Evolutionary conservation across 2,797 vertebrate genomes (phyloP), one percentile per base, ranked within the genome.

Genomic region (Hippocampus kuda): DNA sequence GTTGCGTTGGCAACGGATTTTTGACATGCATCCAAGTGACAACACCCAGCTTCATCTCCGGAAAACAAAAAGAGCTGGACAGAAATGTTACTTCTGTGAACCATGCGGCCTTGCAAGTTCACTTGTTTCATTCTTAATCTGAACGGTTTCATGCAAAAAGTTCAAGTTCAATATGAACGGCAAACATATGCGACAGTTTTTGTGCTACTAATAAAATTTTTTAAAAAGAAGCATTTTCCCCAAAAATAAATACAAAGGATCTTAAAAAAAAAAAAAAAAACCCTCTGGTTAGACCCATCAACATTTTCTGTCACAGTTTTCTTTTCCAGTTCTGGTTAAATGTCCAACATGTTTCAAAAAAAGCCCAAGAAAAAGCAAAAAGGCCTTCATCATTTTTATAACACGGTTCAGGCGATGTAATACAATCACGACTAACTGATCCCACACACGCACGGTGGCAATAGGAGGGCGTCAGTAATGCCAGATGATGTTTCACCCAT

Each of bases 11-110:
- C 68, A 74, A 76, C 72, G 76, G 65, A 68, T 81, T 84, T 80
- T 81, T 85, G 82, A 86, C 76, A 80, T 81, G 74, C 78, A 75
- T 78, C 72, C 74, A 63, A 82, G 81, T 65, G 69, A 82, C 74
- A 76, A 74, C 74, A 57, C 62, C 48, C 26, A 22, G 4, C 22
- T 30, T 61, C 30, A 61, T 61, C 30, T 61, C 18, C 7, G 30
- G 16, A 34, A 3, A 20, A 20, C 30, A 38, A 61, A 22, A 60
- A 26, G 10, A 24, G 26, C 12, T 6, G 24, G 24, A 60, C 2
- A 16, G 27, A 16, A 20, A 61, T 20, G 8, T 60, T 3, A 60
- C 38, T 6, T 20, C 2, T 6, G 6, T 22, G 20, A 15, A 61
- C 30, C 6, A 38, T 16, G 15, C 15, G 6, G 15, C 18, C 20